Evolutionary conservation across 2,888 invertebrate genomes (phyloP), one percentile per base, ranked within the genome.

Genomic region (Cenopis cana): DNA sequence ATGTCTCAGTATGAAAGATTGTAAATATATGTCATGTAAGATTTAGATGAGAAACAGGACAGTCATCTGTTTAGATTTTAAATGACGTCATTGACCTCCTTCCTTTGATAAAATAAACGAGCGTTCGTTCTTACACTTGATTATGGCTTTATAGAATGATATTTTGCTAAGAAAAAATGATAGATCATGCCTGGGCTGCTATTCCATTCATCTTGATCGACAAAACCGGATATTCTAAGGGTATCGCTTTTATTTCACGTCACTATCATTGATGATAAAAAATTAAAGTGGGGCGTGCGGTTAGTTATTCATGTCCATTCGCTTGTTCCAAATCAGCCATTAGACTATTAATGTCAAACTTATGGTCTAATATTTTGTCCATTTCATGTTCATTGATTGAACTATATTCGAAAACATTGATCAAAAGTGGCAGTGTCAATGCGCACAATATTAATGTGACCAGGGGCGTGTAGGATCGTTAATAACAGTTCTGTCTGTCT

Each of bases 21-120:
- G 18, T 11, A 18, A 49, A n/a, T n/a, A n/a, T n/a, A 52, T 38
- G 36, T 20, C 52, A 52, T 36, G 50, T 36, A 62, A 62, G 49
- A 36, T 52, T 52, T 52, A 36, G 33, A 50, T 62, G 50, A 18
- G 62, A 64, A 64, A 54, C 36, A 64, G 64, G 64, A n/a, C 64
- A 54, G 2, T 3, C 62, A 64, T 64, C 52, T 54, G 64, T 20
- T 52, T 20, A 52, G 33, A 61, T 61, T 29, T 61, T 12, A 18
- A 18, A 36, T 52, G 49, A 62, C 36, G 50, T 33, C 50, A 54
- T 24, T 36, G 64, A 52, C 52, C 64, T 64, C 52, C 8, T 54
- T 52, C 36, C 18, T n/a, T 33, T 3, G 61, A 14, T 20, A 14
- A 17, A 46, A 46, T n/a, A 8, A 14, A 46, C n/a, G 14, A 46